Evolutionary conservation across 2,113 vertebrate species (phyloP).

Genomic region (Rhabdornis inornatus): DNA sequence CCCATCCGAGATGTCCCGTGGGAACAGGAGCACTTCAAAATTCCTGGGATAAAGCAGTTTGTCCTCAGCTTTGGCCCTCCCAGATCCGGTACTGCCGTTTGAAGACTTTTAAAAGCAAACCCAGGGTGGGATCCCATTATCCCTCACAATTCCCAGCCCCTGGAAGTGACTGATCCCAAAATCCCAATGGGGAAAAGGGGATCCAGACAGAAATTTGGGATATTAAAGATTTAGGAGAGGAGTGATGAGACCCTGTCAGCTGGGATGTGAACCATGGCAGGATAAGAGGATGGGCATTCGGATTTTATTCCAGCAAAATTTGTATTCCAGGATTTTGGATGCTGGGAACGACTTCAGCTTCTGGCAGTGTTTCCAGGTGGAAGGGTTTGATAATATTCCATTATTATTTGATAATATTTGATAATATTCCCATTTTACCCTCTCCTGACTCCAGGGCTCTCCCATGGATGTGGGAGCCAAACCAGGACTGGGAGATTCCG

Average conservation of each 20-base stretch:
- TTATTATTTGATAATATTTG: too few species aligned
- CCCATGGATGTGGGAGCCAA: fast-evolving
- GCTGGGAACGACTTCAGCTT: fast-evolving
- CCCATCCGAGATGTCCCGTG: neutral
- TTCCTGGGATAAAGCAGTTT: neutral
- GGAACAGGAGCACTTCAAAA: neutral
- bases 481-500: fast-evolving
- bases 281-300: fast-evolving
- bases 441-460: neutral
- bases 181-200: neutral
- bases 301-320: neutral
- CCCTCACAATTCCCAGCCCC: neutral
- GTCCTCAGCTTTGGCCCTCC: neutral
- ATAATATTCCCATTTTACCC: too few species aligned
- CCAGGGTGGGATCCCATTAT: neutral
- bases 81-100: fast-evolving
- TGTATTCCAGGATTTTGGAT: neutral
- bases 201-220: neutral
- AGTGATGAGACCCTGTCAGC: neutral
- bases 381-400: neutral
- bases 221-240: neutral
- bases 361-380: fast-evolving
- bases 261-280: neutral
- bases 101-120: neutral
- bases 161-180: neutral